These are phyloP conservation scores for Ranitomeya variabilis DNA, from an alignment of 2,113 vertebrate genomes.

Conservation along the genomic window DNA sequence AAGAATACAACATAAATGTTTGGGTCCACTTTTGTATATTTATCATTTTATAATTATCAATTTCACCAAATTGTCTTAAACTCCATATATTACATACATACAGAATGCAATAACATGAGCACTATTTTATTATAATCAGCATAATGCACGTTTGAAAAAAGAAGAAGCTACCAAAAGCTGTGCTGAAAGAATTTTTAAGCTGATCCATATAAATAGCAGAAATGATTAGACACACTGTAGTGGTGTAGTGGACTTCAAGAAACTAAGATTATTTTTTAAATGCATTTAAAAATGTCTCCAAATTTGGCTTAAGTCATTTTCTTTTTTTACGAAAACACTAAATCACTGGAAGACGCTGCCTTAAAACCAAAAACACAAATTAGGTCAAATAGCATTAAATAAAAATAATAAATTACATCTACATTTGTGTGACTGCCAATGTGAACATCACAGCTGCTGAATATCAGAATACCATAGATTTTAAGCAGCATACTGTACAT, in stretches of 20 bases:
- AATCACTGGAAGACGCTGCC: constrained; percentile 26
- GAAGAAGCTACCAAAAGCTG: neutral
- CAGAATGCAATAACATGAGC: neutral
- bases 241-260: neutral
- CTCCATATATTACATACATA: constrained; percentile 45
- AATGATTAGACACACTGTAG: neutral
- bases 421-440: neutral
- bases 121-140: constrained; percentile 6
- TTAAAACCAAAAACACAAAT: neutral
- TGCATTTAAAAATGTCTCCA: neutral
- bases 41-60: neutral
- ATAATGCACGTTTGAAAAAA: neutral
- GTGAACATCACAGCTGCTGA: neutral
- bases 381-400: neutral
- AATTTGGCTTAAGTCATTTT: neutral
- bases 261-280: neutral
- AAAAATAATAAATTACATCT: constrained; percentile 13
- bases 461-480: neutral
- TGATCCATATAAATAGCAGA: neutral
- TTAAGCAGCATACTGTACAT: neutral
- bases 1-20: neutral
- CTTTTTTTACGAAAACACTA: neutral
- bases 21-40: neutral
- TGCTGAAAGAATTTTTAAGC: neutral
- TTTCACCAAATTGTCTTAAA: constrained; percentile 16